phyloP scores from a whole-genome alignment of 1,140 invertebrate species.

The Hesperophylax magnus region DNA sequence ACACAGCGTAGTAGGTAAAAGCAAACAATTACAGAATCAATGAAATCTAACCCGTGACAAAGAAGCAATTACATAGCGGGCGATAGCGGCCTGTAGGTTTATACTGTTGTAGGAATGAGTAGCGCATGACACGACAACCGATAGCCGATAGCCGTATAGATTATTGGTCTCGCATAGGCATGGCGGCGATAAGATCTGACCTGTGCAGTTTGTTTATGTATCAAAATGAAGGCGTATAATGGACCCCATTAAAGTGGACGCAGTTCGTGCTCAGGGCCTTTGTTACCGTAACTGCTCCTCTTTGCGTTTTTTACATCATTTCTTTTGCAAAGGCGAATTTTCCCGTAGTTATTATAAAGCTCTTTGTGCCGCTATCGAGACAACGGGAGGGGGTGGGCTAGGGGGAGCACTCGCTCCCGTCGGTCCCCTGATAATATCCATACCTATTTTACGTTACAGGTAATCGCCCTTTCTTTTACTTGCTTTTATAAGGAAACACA shows the following conservation, averaged over 20 bases:
- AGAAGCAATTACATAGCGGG: slow-evolving; percentile 6
- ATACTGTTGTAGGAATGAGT: background rate
- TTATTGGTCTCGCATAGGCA: background rate
- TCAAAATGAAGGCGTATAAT: slow-evolving; percentile 44
- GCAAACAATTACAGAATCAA: background rate
- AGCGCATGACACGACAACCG: background rate
- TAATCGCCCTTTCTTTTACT: slow-evolving; percentile 6
- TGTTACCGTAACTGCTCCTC: slow-evolving; percentile 13
- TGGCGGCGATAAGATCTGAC: slow-evolving; percentile 46
- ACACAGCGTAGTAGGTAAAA: background rate
- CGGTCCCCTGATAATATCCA: slow-evolving; percentile 16
- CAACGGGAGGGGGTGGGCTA: background rate
- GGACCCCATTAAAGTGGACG: slow-evolving; percentile 20
- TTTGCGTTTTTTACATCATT: slow-evolving; percentile 9
- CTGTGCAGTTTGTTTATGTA: slow-evolving; percentile 53
- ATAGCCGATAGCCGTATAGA: background rate
- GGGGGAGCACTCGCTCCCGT: background rate
- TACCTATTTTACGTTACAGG: background rate
- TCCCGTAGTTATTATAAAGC: slow-evolving; percentile 31
- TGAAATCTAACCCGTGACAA: background rate
- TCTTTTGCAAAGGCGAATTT: slow-evolving; percentile 18
- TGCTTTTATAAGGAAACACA: too few species aligned
- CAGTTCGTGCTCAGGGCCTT: slow-evolving; percentile 24
- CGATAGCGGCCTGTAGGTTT: background rate
- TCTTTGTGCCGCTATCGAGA: slow-evolving; percentile 17